Percentiles rank a stretch among this genome's conserved stretches.
Evolutionary conservation across 2,113 vertebrate genomes (phyloP).

Genomic region (Calyptomena viridis): DNA sequence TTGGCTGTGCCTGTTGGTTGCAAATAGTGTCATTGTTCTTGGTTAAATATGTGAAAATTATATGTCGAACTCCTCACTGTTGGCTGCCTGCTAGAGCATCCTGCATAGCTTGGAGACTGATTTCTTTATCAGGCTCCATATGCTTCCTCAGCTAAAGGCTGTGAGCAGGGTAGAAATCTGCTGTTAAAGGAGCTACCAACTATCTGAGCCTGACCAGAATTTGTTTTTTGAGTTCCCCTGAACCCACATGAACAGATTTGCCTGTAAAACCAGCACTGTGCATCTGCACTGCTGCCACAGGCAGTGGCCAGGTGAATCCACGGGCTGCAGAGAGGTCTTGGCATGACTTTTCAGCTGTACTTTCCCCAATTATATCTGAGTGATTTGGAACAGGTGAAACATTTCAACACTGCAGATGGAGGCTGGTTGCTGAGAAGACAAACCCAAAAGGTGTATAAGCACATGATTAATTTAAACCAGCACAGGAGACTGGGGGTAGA

Average conservation of each 20-base stretch:
- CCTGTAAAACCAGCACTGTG: background rate
- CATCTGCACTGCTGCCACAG: background rate
- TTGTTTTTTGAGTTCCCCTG: background rate
- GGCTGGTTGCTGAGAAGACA: background rate
- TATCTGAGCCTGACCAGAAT: background rate
- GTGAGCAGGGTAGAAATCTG: background rate
- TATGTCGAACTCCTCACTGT: background rate
- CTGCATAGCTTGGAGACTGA: background rate
- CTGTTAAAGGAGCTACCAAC: background rate
- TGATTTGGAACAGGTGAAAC: background rate
- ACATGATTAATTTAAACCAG: background rate
- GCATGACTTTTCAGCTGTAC: fast-evolving
- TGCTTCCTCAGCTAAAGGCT: background rate
- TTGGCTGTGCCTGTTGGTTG: slow-evolving; percentile 37
- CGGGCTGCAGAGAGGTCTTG: background rate
- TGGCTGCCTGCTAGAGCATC: slow-evolving; percentile 15
- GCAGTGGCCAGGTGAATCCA: background rate
- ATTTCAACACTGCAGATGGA: background rate
- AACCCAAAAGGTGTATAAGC: background rate
- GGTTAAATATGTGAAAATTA: slow-evolving; percentile 52
- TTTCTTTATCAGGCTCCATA: slow-evolving; percentile 41
- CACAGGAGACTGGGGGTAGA: background rate
- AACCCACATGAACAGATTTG: background rate
- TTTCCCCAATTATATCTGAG: background rate
- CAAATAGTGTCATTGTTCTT: slow-evolving; percentile 56